phyloP scores from a whole-genome alignment of 2,888 invertebrate genomes.

The Parnassius apollo region DNA sequence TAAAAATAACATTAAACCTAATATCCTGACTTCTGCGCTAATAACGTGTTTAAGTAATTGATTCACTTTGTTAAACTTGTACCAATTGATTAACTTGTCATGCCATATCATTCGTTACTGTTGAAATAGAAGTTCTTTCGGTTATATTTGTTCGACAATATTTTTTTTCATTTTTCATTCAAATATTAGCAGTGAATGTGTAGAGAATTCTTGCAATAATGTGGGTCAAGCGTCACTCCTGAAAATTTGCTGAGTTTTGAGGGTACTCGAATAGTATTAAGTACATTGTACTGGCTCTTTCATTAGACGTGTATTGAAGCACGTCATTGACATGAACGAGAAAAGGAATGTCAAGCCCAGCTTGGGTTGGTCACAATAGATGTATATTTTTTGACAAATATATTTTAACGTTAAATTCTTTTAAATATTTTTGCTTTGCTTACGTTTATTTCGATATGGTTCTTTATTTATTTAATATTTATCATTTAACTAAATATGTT shows the following conservation, averaged over 20 bases:
- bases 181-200: constrained; percentile 7
- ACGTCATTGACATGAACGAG: constrained; percentile 20
- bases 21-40: too few relatives aligned
- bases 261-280: constrained; percentile 22
- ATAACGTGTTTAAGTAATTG: too few relatives aligned
- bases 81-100: too few relatives aligned
- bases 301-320: constrained; percentile 21
- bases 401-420: too few relatives aligned
- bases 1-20: too few relatives aligned
- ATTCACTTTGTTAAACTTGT: too few relatives aligned
- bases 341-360: constrained; percentile 3
- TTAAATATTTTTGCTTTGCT: too few relatives aligned
- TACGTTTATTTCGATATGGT: too few relatives aligned
- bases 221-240: constrained; percentile 22
- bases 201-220: constrained; percentile 11
- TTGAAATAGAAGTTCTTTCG: too few relatives aligned
- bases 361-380: constrained; percentile 8
- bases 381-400: background rate
- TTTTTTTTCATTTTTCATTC: background rate
- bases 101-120: too few relatives aligned
- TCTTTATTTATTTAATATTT: too few relatives aligned
- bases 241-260: constrained; percentile 24
- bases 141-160: background rate
- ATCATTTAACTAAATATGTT: too few relatives aligned
- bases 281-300: constrained; percentile 24